Conservation (phyloP, 2,797 vertebrate species). For the Trichosurus vulpecula region DNA sequence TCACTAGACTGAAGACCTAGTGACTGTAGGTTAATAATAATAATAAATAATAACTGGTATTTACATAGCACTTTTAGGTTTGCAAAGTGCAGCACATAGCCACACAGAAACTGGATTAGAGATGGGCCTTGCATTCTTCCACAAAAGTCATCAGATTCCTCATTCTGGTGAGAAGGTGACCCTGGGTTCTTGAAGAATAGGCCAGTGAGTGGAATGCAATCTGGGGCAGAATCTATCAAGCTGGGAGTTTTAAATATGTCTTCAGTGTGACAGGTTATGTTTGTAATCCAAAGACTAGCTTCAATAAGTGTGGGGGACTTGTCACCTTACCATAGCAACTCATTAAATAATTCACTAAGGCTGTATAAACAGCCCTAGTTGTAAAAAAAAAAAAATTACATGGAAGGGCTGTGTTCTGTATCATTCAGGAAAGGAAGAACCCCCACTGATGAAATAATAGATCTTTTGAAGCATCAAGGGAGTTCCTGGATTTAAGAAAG, state of each 20-base stretch:
- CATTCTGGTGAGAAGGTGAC: neutral
- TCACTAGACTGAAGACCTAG: neutral
- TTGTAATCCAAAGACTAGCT: neutral
- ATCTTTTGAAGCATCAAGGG: neutral
- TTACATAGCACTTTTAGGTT: neutral
- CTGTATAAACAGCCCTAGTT: neutral
- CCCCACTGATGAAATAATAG: neutral
- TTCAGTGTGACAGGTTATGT: neutral
- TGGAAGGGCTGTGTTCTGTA: neutral
- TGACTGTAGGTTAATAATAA: neutral
- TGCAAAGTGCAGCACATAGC: neutral
- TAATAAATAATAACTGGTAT: neutral
- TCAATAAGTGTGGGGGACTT: neutral
- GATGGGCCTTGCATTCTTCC: neutral
- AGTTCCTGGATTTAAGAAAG: neutral
- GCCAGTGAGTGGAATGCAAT: neutral
- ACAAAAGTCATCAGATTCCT: neutral
- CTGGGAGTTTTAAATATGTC: neutral
- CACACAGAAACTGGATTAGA: neutral
- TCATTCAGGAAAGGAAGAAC: neutral
- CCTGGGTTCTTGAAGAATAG: neutral
- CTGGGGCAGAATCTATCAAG: neutral
- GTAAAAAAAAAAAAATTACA: neutral
- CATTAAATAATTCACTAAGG: neutral
- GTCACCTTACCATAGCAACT: neutral